phyloP scores from a whole-genome alignment of 2,113 vertebrate genomes.

The Numenius arquata region DNA sequence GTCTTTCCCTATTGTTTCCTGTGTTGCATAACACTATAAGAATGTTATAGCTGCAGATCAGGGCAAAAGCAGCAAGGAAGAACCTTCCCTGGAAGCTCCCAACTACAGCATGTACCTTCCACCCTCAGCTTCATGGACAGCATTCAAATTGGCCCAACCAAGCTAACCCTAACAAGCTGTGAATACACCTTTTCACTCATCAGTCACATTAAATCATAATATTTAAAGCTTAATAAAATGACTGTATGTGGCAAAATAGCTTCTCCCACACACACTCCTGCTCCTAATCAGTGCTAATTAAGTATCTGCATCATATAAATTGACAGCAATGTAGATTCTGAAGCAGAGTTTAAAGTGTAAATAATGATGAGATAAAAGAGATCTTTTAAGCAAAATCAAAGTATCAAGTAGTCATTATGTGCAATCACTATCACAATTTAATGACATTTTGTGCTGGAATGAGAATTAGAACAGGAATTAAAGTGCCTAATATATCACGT shows the following conservation, averaged over 20 bases:
- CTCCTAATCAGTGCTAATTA: slow-evolving; percentile 61
- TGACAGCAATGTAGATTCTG: slow-evolving; percentile 49
- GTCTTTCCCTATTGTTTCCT: neutral
- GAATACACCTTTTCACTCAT: neutral
- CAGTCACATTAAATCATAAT: slow-evolving; percentile 48
- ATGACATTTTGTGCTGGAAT: slow-evolving; percentile 43
- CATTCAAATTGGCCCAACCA: neutral
- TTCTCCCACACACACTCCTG: slow-evolving; percentile 22
- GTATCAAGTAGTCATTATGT: slow-evolving; percentile 67
- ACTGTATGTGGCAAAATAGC: slow-evolving; percentile 40
- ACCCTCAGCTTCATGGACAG: neutral
- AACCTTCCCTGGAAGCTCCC: neutral
- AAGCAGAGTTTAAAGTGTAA: slow-evolving; percentile 55
- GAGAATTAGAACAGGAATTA: slow-evolving; percentile 11
- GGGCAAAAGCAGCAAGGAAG: neutral
- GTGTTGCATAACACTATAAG: neutral
- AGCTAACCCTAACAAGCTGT: neutral
- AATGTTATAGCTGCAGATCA: neutral
- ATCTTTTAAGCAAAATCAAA: slow-evolving; percentile 64
- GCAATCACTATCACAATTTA: slow-evolving; percentile 60
- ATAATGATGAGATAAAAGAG: slow-evolving; percentile 63
- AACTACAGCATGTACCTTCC: neutral
- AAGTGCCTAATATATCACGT: neutral
- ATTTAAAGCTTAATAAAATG: slow-evolving; percentile 60
- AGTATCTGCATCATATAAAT: slow-evolving; percentile 60